A percentile compares a stretch with the other conserved stretches of the same genome.
These are phyloP conservation scores for human DNA, from an alignment of 2,113 vertebrate genomes.

Conservation along the genomic window GRCh38 chr3:29761501-29762000, in stretches of 20 bases:
- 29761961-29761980: not conserved
- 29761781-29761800: not conserved
- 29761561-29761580: not conserved
- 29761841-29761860: not conserved
- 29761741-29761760: not conserved
- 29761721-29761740: not conserved
- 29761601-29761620: not conserved
- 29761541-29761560: not conserved
- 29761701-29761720: not conserved
- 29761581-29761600: not conserved
- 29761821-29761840: slow-evolving; percentile 35
- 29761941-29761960: not conserved
- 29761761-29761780: not conserved
- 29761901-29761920: not conserved
- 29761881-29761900: not conserved
- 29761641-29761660: not conserved
- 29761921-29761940: not conserved
- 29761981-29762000: slow-evolving; percentile 14
- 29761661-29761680: not conserved
- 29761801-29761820: not conserved
- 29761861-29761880: not conserved
- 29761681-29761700: not conserved
- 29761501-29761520: not conserved
- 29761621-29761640: not conserved
- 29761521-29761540: not conserved